phyloP scores from a whole-genome alignment of 2,888 invertebrate genomes.

The Monoplex corrugatus region DNA sequence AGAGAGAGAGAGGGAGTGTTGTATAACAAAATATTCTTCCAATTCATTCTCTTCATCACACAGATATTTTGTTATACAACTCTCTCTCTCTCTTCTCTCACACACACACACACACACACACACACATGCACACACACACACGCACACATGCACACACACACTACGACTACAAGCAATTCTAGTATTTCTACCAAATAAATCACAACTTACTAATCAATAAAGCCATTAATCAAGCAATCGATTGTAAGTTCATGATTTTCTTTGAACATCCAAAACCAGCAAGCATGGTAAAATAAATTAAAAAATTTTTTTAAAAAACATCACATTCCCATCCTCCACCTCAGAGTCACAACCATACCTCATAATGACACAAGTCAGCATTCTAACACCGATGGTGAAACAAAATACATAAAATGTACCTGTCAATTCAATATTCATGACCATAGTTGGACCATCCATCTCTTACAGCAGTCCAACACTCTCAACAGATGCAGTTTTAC shows the following conservation, averaged over 20 bases:
- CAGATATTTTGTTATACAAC: background rate
- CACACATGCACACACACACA: conserved; percentile 19
- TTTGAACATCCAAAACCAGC: background rate
- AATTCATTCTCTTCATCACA: too few relatives aligned
- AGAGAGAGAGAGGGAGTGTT: background rate
- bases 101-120: background rate
- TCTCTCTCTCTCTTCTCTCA: background rate
- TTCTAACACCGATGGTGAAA: too few relatives aligned
- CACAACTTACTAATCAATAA: too few relatives aligned
- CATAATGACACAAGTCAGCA: too few relatives aligned
- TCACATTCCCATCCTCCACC: background rate
- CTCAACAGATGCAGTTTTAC: too few relatives aligned
- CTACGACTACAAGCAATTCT: background rate
- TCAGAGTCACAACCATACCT: conserved; percentile 10
- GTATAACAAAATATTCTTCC: too few relatives aligned
- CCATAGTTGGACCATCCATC: too few relatives aligned
- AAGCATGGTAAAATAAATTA: background rate
- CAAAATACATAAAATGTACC: too few relatives aligned
- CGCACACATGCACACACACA: background rate
- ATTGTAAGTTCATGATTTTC: background rate
- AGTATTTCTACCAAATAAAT: background rate
- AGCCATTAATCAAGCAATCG: too few relatives aligned
- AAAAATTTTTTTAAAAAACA: background rate
- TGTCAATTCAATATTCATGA: too few relatives aligned
- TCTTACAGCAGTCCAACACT: too few relatives aligned